Evolutionary conservation across 2,888 invertebrate species (phyloP).

Genomic region (Saturnia japonica): DNA sequence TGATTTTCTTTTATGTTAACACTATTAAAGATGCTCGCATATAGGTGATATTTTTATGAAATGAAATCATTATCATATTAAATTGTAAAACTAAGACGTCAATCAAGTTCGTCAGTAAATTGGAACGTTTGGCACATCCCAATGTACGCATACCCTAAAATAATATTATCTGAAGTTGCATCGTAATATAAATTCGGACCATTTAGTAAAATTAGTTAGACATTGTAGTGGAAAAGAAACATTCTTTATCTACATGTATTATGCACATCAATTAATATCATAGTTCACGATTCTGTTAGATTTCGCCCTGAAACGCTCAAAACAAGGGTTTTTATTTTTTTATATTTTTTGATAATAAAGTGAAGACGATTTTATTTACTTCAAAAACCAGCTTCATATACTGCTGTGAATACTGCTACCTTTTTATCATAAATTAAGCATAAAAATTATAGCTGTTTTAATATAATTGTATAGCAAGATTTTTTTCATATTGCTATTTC

Average conservation of each 20-base stretch:
- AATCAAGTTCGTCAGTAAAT: constrained; percentile 9
- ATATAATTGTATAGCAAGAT: too few relatives aligned
- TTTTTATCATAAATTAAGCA: too few relatives aligned
- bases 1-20: too few relatives aligned
- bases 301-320: neutral
- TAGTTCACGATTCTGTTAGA: neutral
- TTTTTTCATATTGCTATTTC: too few relatives aligned
- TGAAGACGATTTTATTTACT: neutral
- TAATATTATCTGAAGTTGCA: constrained; percentile 9
- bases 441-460: too few relatives aligned
- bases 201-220: constrained; percentile 66
- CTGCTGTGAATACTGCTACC: neutral
- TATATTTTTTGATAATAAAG: neutral
- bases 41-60: too few relatives aligned
- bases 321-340: too few relatives aligned
- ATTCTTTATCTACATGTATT: constrained; percentile 52
- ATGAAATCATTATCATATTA: neutral
- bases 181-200: constrained; percentile 54
- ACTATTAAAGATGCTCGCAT: too few relatives aligned
- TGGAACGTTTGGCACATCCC: constrained; percentile 25
- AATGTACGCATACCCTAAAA: neutral
- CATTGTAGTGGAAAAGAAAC: constrained; percentile 49
- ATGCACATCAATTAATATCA: constrained; percentile 58
- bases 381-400: neutral
- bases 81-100: neutral